A percentile compares a stretch with the other conserved stretches of the same genome.
These are phyloP conservation scores for Arctia plantaginis DNA, from an alignment of 2,888 invertebrate species.

Conservation along the genomic window DNA sequence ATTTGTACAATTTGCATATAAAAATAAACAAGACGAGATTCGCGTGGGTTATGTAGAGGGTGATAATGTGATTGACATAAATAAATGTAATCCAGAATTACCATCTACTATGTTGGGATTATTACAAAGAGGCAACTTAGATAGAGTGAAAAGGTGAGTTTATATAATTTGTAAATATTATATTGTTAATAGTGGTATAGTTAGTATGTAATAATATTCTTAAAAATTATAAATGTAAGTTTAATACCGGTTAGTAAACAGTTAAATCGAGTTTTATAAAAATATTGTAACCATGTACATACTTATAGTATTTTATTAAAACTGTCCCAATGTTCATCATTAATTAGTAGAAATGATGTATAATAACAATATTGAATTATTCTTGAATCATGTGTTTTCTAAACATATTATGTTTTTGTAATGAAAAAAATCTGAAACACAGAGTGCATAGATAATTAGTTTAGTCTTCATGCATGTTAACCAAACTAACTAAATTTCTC, in stretches of 20 bases:
- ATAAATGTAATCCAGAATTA: constrained; percentile 83
- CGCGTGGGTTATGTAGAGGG: constrained; percentile 90
- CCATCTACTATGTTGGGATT: constrained; percentile 79
- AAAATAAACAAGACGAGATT: constrained; percentile 84
- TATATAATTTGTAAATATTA: background rate
- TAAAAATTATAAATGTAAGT: background rate
- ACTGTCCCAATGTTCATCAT: background rate
- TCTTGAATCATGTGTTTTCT: too few species aligned
- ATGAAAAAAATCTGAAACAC: too few species aligned
- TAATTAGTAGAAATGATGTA: too few species aligned
- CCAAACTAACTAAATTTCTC: too few species aligned
- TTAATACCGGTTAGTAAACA: background rate
- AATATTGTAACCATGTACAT: too few species aligned
- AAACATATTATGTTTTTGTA: too few species aligned
- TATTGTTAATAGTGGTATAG: background rate
- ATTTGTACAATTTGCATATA: constrained; percentile 89
- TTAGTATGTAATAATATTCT: background rate
- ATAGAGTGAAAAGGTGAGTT: constrained; percentile 72
- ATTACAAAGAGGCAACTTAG: constrained; percentile 69
- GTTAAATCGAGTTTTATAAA: background rate
- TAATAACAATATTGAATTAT: too few species aligned
- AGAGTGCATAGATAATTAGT: too few species aligned
- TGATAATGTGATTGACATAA: constrained; percentile 89
- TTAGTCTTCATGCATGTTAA: too few species aligned
- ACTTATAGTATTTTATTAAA: background rate